Evolutionary conservation across 2,888 invertebrate species (phyloP), one percentile per base, ranked within the genome.

Genomic region (Orchesella flavescens): DNA sequence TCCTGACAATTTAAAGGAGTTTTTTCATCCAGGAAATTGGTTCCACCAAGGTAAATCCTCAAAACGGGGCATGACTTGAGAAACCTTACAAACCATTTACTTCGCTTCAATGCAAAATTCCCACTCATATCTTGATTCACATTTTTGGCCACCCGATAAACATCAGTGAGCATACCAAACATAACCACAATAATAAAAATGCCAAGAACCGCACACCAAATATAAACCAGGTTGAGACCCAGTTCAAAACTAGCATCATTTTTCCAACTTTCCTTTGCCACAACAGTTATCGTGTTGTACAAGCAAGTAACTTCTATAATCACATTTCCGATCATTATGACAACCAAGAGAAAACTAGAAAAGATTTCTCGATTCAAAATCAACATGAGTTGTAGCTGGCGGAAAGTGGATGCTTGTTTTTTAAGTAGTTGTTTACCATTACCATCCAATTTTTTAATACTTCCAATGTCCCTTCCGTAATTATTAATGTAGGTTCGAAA

Each of bases 1-100:
- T 77, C 46, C 10, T 55, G n/a, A 1, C 59, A n/a, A 21, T 4
- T 21, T 4, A 68, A 21, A 0, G 77, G 77, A n/a, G 77, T 77
- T 3, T 23, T 15, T 57, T 69, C 19, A 9, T 77, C 77, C 1
- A 69, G n/a, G 23, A 15, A 69, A 43, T 68, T 77, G 4, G 23
- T 46, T 43, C 12, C 57, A 0, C 77, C 77, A 23, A 77, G 59
- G n/a, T 77, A 59, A 0, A 77, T 46, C 1, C 59, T 17, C 0
- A 77, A n/a, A 5, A 68, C 7, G 1, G 68, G 77, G 57, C 68
- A 77, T 0, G 59, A 59, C 49, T 10, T 68, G 1, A 68, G 15
- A 23, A 24, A 68, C 17, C 34, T 44, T 21, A 4, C 43, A 15
- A 77, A 68, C 68, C 68, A 77, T n/a, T 46, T 68, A 12, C 59